Percentiles rank a stretch among this genome's conserved stretches.
These are phyloP conservation scores for Aleiodes testaceus DNA, from an alignment of 2,888 invertebrate species.

Conservation along the genomic window DNA sequence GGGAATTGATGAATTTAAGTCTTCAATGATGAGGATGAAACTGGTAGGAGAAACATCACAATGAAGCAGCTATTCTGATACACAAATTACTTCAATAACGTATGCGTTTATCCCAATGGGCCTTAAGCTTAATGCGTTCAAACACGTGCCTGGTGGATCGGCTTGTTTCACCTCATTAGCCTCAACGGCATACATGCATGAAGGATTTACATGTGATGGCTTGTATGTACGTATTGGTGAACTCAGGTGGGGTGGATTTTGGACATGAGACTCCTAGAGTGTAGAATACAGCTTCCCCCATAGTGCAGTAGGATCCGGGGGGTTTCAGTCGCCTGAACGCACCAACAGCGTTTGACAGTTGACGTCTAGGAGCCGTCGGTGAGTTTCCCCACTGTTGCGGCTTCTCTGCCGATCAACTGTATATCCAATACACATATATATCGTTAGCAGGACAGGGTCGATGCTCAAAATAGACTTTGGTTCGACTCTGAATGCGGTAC, in stretches of 20 bases:
- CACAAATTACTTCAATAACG: not conserved
- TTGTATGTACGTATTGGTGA: constrained; percentile 28
- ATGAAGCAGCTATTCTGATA: not conserved
- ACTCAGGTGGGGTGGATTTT: constrained; percentile 14
- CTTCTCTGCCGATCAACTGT: constrained; percentile 19
- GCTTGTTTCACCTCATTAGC: constrained; percentile 67
- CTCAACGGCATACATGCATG: constrained; percentile 60
- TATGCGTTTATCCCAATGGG: constrained; percentile 54
- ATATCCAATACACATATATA: not conserved
- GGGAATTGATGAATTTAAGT: constrained; percentile 18
- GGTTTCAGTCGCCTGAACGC: constrained; percentile 28
- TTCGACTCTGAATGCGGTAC: not conserved
- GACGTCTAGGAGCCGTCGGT: constrained; percentile 37
- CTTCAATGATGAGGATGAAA: constrained; percentile 15
- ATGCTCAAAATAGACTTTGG: constrained; percentile 27
- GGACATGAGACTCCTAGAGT: constrained; percentile 29
- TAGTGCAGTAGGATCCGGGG: constrained; percentile 11
- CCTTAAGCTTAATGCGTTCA: constrained; percentile 55
- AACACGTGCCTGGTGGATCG: constrained; percentile 55
- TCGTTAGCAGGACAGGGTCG: constrained; percentile 2
- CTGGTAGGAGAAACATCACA: not conserved
- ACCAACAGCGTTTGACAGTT: constrained; percentile 38
- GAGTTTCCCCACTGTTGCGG: constrained; percentile 29
- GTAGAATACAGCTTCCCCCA: constrained; percentile 14
- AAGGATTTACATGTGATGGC: constrained; percentile 62